A percentile compares a stretch with the other conserved stretches of the same genome.
These are phyloP conservation scores for Sarcophaga caerulescens DNA, from an alignment of 2,888 invertebrate genomes.

Conservation along the genomic window DNA sequence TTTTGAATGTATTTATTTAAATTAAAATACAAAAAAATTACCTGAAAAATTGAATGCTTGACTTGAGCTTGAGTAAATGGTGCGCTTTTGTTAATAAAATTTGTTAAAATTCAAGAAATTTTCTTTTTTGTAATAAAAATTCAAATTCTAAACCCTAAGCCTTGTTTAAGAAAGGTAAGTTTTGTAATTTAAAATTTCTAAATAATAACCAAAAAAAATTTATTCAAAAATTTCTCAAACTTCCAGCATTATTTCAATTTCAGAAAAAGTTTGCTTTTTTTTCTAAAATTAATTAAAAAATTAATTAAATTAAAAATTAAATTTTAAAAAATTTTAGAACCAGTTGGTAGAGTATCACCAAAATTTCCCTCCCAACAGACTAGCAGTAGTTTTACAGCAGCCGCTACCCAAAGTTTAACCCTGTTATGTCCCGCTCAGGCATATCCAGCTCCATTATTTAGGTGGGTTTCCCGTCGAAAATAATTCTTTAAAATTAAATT, in stretches of 20 bases:
- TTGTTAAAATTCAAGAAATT: slow-evolving; percentile 14
- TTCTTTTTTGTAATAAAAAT: slow-evolving; percentile 8
- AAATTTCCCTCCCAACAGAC: slow-evolving; percentile 85
- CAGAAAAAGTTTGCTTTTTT: too few relatives aligned
- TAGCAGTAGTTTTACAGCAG: slow-evolving; percentile 85
- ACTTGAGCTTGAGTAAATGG: slow-evolving; percentile 77
- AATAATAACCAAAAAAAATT: slow-evolving; percentile 42
- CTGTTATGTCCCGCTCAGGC: slow-evolving; percentile 86
- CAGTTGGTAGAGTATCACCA: slow-evolving; percentile 89
- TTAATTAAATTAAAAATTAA: slow-evolving; percentile 30
- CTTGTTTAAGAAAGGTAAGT: slow-evolving; percentile 75
- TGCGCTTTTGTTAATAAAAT: slow-evolving; percentile 57
- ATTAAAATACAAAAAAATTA: slow-evolving; percentile 45
- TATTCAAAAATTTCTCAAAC: slow-evolving; percentile 5
- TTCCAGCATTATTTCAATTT: too few relatives aligned
- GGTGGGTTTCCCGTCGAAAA: slow-evolving; percentile 75
- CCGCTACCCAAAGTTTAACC: slow-evolving; percentile 83
- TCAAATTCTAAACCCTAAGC: slow-evolving; percentile 53
- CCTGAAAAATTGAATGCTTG: slow-evolving; percentile 71
- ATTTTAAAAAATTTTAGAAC: slow-evolving; percentile 81
- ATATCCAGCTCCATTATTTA: slow-evolving; percentile 86
- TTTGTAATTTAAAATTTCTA: slow-evolving; percentile 56
- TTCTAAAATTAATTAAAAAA: slow-evolving; percentile 30
- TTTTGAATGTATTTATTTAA: slow-evolving; percentile 40
- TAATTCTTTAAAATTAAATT: neutral